phyloP scores from a whole-genome alignment of 2,113 vertebrate species.

The Anseranas semipalmata region DNA sequence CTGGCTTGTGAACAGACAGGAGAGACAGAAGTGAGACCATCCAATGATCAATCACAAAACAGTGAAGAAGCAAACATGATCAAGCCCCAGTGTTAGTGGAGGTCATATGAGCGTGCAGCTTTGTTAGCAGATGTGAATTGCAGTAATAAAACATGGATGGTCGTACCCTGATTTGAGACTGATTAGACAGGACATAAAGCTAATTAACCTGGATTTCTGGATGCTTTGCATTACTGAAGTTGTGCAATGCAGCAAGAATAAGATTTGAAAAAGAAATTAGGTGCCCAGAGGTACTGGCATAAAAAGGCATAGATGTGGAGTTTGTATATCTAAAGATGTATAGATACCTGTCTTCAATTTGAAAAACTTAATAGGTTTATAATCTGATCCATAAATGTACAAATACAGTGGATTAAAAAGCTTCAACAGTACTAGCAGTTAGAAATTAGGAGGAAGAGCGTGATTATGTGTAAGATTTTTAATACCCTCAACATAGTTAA shows the following conservation, averaged over 20 bases:
- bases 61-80: neutral
- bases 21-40: neutral
- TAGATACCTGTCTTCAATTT: neutral
- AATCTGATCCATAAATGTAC: neutral
- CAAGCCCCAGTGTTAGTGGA: neutral
- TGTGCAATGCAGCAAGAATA: neutral
- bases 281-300: neutral
- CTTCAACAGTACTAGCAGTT: neutral
- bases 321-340: neutral
- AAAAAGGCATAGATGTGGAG: neutral
- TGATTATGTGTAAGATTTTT: neutral
- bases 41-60: neutral
- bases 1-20: neutral
- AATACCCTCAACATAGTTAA: neutral
- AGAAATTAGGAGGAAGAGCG: neutral
- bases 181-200: conserved; percentile 31
- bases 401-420: neutral
- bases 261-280: neutral
- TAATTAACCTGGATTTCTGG: conserved; percentile 46
- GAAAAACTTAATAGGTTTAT: neutral
- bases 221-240: neutral
- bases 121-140: neutral
- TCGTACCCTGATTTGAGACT: conserved; percentile 8
- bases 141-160: conserved; percentile 1
- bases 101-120: neutral